Base-by-base conservation (phyloP, 2,888 invertebrate species). In the Prosapia bicincta region DNA sequence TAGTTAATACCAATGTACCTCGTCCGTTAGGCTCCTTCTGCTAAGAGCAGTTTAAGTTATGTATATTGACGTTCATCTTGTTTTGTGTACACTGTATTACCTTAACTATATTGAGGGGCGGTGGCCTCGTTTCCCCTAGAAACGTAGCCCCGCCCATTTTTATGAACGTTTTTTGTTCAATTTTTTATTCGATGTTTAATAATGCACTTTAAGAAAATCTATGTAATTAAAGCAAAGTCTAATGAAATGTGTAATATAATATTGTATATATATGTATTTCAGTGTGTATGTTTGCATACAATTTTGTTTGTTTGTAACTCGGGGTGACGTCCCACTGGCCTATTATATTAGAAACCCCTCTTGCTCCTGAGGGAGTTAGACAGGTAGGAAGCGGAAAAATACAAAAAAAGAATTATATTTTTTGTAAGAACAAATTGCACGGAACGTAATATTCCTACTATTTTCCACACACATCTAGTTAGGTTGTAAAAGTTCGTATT, bases 391-490 rank as follows among this genome's bases (percentile, higher is more conserved):
- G 71, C 66, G 71, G 71, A 43, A 71, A 70, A 67, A 32, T 30
- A 71, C n/a, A n/a, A 38, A 71, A 71, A 71, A 71, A 71, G 71
- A 71, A 68, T 67, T 75, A 75, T 75, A 75, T 75, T 75, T 75
- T 75, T 75, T 75, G 75, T 75, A 75, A 71, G 54, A 66, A 75
- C 71, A 75, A 66, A 75, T 71, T 75, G 75, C 75, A 75, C 75
- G 75, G 75, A 75, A 75, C 65, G 71, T 71, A 75, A 71, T 38
- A 75, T 75, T 75, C 71, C 75, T 75, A 75, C 71, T 75, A 71
- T 75, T 75, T 75, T 75, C 75, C 71, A 71, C 70, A 75, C 75
- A 75, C 75, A 75, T 75, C 71, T 75, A 75, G 75, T 71, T 75
- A 75, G 75, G 71, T 71, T 75, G 75, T 75, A 71, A 75, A 75